These are phyloP conservation scores for Scolanthus callimorphus DNA, from an alignment of 92 coral and sea anemone genomes.

Conservation along the genomic window DNA sequence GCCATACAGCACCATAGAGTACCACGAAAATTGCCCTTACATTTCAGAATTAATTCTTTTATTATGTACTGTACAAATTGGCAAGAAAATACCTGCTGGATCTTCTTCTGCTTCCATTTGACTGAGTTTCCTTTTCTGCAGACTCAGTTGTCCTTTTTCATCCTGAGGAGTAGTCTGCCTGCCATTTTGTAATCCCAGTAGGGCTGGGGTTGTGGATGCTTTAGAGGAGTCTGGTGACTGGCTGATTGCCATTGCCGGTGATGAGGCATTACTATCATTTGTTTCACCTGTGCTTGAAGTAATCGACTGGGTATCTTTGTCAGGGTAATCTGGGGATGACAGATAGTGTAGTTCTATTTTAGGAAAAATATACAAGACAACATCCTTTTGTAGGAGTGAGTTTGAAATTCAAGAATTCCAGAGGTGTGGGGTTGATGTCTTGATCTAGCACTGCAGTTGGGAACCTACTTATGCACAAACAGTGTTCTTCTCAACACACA, in stretches of 20 bases:
- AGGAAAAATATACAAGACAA: too few relatives aligned
- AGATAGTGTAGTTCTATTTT: too few relatives aligned
- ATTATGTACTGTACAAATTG: too few relatives aligned
- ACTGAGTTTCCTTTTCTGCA: conserved; percentile 69
- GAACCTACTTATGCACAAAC: too few relatives aligned
- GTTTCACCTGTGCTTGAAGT: conserved; percentile 79
- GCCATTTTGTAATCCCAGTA: conserved; percentile 6
- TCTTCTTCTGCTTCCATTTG: conserved; percentile 40
- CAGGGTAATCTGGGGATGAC: conserved; percentile 50
- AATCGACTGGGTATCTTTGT: conserved; percentile 71
- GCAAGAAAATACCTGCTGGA: conserved; percentile 1
- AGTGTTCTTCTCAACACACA: too few relatives aligned
- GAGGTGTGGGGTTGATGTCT: too few relatives aligned
- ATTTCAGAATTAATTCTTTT: too few relatives aligned
- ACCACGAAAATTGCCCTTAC: too few relatives aligned
- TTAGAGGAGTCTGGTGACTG: conserved; percentile 20
- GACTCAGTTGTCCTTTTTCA: conserved; percentile 33
- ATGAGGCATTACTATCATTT: conserved; percentile 81
- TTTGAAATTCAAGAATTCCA: too few relatives aligned
- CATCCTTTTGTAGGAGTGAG: too few relatives aligned
- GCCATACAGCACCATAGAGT: too few relatives aligned
- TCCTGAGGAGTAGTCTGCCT: conserved; percentile 9
- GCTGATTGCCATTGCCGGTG: conserved; percentile 50
- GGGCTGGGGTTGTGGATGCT: conserved; percentile 3
- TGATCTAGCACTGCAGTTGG: too few relatives aligned